These are phyloP conservation scores for Acridotheres tristis DNA, from an alignment of 2,797 vertebrate species.

Conservation along the genomic window DNA sequence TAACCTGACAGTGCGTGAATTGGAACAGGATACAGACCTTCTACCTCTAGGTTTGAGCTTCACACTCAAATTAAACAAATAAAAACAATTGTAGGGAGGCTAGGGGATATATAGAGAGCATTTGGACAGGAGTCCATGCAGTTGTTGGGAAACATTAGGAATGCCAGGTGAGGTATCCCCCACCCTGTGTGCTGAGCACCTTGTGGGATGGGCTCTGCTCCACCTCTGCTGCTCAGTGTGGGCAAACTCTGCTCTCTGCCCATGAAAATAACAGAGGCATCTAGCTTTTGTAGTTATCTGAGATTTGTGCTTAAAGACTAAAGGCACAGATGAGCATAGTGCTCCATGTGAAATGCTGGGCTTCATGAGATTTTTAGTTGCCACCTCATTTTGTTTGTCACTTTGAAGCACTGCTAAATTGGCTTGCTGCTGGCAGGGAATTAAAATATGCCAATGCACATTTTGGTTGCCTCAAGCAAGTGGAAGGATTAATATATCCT, in stretches of 20 bases:
- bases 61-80: neutral
- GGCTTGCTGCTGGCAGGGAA: neutral
- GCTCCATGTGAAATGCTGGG: neutral
- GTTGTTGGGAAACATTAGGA: neutral
- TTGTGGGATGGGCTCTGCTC: neutral
- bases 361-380: neutral
- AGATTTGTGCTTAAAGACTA: neutral
- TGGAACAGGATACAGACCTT: neutral
- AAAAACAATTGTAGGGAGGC: neutral
- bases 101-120: neutral
- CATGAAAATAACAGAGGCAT: neutral
- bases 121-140: neutral
- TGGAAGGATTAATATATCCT: neutral
- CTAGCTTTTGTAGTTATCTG: neutral
- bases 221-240: fast-evolving
- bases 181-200: fast-evolving
- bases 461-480: neutral
- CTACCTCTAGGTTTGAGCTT: neutral
- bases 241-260: neutral
- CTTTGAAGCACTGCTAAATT: neutral
- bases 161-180: neutral
- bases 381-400: neutral
- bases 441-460: neutral
- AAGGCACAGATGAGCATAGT: neutral
- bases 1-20: neutral